phyloP scores from a whole-genome alignment of 2,888 invertebrate genomes.

The Thereva unica region DNA sequence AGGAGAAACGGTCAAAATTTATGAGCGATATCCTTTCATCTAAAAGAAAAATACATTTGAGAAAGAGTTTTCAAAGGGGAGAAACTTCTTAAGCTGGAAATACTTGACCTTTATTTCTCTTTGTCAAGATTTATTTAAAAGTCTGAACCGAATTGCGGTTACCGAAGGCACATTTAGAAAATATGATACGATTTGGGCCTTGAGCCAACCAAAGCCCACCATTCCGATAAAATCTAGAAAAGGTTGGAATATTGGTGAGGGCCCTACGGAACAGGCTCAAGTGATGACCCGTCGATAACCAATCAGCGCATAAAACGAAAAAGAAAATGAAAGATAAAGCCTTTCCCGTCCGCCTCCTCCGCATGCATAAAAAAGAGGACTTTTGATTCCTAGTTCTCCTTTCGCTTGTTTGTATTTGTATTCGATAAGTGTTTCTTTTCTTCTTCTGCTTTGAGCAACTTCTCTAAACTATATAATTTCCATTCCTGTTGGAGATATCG shows the following conservation, averaged over 20 bases:
- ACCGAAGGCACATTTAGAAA: slow-evolving; percentile 1
- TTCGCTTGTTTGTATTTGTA: neutral
- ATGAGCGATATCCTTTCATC: slow-evolving; percentile 27
- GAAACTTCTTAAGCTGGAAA: slow-evolving; percentile 11
- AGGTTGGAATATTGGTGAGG: slow-evolving; percentile 1
- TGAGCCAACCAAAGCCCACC: neutral
- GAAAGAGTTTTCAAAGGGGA: slow-evolving; percentile 11
- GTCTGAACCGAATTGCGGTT: slow-evolving; percentile 5
- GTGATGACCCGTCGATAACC: slow-evolving; percentile 27
- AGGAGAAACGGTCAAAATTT: slow-evolving; percentile 9
- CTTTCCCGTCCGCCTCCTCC: slow-evolving; percentile 13
- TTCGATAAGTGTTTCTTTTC: too few species aligned
- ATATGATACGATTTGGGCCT: slow-evolving; percentile 22
- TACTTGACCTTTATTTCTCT: neutral
- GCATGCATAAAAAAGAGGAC: slow-evolving; percentile 15
- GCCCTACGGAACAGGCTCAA: slow-evolving; percentile 17
- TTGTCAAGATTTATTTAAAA: slow-evolving; percentile 23
- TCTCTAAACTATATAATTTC: too few species aligned
- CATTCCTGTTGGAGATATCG: too few species aligned
- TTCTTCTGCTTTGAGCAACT: too few species aligned
- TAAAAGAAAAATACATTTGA: slow-evolving; percentile 7
- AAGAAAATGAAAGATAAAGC: slow-evolving; percentile 19
- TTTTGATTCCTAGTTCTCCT: slow-evolving; percentile 18
- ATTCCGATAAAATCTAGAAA: slow-evolving; percentile 20
- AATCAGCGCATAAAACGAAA: slow-evolving; percentile 20